A percentile compares a stretch with the other conserved stretches of the same genome.
Conservation (phyloP, 2,797 vertebrate genomes). For the Danio albolineatus region DNA sequence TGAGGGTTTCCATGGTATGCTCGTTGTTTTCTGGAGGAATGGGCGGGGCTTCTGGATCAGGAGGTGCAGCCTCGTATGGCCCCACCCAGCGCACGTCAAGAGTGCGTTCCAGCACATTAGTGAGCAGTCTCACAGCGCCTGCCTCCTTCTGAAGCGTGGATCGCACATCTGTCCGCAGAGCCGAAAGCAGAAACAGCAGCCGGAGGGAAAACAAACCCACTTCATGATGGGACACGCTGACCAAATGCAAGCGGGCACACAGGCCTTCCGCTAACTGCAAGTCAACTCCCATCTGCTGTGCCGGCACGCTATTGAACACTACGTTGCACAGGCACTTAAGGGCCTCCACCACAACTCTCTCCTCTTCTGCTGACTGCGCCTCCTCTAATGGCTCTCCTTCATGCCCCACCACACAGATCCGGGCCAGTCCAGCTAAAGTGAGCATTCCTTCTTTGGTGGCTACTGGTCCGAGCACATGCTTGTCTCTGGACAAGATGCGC, state of each 20-base stretch:
- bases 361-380: conserved; percentile 74
- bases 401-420: conserved; percentile 75
- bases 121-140: conserved; percentile 86
- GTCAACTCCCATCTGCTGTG: conserved; percentile 92
- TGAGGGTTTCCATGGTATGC: conserved; percentile 91
- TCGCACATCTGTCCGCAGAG: conserved; percentile 88
- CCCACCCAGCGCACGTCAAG: conserved; percentile 90
- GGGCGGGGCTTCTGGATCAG: conserved; percentile 78
- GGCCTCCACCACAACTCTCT: conserved; percentile 91
- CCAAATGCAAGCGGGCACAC: conserved; percentile 83
- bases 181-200: conserved; percentile 94
- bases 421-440: conserved; percentile 86
- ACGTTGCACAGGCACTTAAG: conserved; percentile 98
- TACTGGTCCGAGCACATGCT: conserved; percentile 91
- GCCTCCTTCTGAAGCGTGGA: conserved; percentile 83
- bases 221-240: conserved; percentile 81
- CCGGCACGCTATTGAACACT: conserved; percentile 91
- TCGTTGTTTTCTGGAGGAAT: conserved; percentile 88
- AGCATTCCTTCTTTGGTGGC: conserved; percentile 91
- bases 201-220: conserved; percentile 95
- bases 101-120: conserved; percentile 89
- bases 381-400: conserved; percentile 71
- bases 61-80: conserved; percentile 83
- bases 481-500: conserved; percentile 96
- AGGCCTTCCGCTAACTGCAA: conserved; percentile 88